phyloP scores from a whole-genome alignment of 53 echinoderm and acorn worm genomes.

The Arbacia lixula region DNA sequence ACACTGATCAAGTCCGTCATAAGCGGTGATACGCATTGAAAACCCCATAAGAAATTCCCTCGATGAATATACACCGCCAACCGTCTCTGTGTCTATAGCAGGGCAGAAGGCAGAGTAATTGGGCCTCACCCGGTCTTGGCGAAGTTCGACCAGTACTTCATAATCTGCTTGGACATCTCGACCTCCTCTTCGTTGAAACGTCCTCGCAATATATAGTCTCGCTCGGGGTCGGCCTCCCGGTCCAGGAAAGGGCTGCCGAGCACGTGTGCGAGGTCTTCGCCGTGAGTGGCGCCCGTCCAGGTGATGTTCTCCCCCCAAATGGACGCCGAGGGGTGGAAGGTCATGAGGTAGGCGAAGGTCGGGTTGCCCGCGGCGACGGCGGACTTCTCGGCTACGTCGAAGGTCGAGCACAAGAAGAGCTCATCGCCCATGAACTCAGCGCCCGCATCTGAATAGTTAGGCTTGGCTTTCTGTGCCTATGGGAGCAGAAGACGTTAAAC shows the following conservation, averaged over 20 bases:
- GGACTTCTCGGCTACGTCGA: neutral
- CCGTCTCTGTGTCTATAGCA: no score
- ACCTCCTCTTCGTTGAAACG: constrained; percentile 4
- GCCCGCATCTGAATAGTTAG: neutral
- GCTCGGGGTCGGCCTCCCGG: neutral
- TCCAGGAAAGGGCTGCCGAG: neutral
- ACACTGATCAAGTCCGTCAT: no score
- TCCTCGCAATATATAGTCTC: neutral
- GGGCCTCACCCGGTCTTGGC: constrained; percentile 38
- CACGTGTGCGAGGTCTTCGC: constrained; percentile 21
- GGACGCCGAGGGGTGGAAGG: neutral
- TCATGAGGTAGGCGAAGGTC: constrained; percentile 19
- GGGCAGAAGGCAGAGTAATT: no score
- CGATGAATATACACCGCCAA: no score
- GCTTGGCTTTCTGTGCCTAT: neutral
- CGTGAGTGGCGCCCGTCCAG: constrained; percentile 20
- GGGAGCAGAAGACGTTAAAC: neutral
- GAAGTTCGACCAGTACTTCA: constrained; percentile 24
- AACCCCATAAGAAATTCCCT: no score
- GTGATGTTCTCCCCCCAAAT: neutral
- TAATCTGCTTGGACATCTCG: constrained; percentile 2
- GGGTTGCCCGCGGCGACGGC: neutral
- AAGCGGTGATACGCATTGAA: no score
- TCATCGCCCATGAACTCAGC: neutral
- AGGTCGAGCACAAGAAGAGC: neutral